Evolutionary conservation across 2,797 vertebrate genomes (phyloP), one percentile per base, ranked within the genome.

Genomic region (Diplodus sargus): DNA sequence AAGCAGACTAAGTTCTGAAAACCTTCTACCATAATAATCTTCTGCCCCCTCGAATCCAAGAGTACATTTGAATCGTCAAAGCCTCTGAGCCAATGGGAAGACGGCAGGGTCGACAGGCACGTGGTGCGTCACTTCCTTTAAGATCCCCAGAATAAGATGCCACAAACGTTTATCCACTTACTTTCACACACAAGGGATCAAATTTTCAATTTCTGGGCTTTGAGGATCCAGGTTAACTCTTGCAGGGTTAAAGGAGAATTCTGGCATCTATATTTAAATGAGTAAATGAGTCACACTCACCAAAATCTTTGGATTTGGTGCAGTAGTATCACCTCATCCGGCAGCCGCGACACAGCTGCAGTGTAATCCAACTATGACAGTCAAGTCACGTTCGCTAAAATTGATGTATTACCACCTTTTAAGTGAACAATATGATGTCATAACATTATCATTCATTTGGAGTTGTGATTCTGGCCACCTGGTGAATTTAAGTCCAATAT

Each of bases 1-100:
- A 98, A 97, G 95, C 96, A 97, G 93, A 89, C 92, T 63, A 99
- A 98, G 92, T 97, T 97, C 93, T 98, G 92, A 97, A 70, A 67
- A 28, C 30, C 43, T 4, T 45, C 3, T 10, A 16, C 1, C 9
- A 18, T 34, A 34, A 34, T 7, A 11, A 20, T 74, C 30, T 51
- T 47, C 5, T 34, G 30, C 2, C n/a, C 28, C 17, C 25, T 67
- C 54, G 12, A 60, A 74, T 84, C 74, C 65, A 69, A 75, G 54
- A 17, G 53, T 76, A 52, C 65, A 58, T 76, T 51, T 67, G 17
- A 70, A 34, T 30, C 13, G 8, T 47, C 61, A 54, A 59, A 30
- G 78, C 79, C 72, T 81, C 62, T 74, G 45, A 74, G 64, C 42
- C 47, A 60, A 56, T 43, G 58, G 15, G 68, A 68, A 51, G 47